A percentile compares a stretch with the other conserved stretches of the same genome.
Evolutionary conservation across 2,888 invertebrate genomes (phyloP).

Genomic region (Salticus scenicus): DNA sequence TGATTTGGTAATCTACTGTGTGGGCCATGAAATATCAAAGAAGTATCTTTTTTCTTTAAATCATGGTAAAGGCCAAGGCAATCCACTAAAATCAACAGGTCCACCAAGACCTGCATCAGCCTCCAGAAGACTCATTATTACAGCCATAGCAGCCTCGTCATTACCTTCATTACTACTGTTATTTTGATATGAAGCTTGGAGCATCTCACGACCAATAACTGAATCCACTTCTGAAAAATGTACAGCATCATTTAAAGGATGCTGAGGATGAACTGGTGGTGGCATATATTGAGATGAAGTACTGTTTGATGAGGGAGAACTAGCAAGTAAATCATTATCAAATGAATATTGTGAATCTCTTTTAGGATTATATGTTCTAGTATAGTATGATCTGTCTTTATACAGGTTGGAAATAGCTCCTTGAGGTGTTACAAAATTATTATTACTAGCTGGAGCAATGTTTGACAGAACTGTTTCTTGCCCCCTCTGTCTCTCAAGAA

Average conservation of each 20-base stretch:
- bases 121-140: slow-evolving; percentile 91
- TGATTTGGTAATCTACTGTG: no score
- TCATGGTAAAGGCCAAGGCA: slow-evolving; percentile 91
- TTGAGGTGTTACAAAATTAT: not conserved
- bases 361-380: slow-evolving; percentile 16
- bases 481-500: slow-evolving; percentile 78
- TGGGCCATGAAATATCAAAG: no score
- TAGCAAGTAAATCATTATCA: slow-evolving; percentile 41
- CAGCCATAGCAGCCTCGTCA: slow-evolving; percentile 93
- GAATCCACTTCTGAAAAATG: slow-evolving; percentile 77
- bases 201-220: slow-evolving; percentile 78
- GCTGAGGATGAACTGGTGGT: slow-evolving; percentile 31
- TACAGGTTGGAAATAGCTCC: not conserved
- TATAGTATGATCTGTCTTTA: slow-evolving; percentile 27
- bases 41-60: no score
- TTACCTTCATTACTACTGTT: slow-evolving; percentile 82
- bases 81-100: slow-evolving; percentile 88
- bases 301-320: slow-evolving; percentile 48
- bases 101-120: slow-evolving; percentile 92
- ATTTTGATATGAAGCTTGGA: slow-evolving; percentile 67
- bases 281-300: slow-evolving; percentile 42
- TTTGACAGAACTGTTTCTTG: slow-evolving; percentile 18
- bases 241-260: slow-evolving; percentile 75
- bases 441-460: slow-evolving; percentile 13
- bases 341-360: slow-evolving; percentile 20